A percentile compares a stretch with the other conserved stretches of the same genome.
Evolutionary conservation across 2,888 invertebrate genomes (phyloP).

Genomic region (Spatulosminthurus flaviceps): DNA sequence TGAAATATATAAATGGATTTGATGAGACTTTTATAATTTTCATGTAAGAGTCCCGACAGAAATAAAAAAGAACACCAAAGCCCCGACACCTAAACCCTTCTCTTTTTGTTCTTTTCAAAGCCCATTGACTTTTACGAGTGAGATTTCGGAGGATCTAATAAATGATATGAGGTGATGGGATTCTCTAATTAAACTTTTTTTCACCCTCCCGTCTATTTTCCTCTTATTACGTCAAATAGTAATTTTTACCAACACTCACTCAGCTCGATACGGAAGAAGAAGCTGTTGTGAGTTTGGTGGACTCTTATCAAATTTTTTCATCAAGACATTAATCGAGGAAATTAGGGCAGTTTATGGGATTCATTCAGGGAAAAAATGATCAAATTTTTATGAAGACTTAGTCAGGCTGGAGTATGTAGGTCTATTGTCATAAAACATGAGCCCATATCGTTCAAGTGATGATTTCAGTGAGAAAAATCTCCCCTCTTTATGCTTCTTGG

Average conservation of each 20-base stretch:
- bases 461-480: conserved; percentile 38
- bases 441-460: conserved; percentile 31
- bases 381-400: conserved; percentile 45
- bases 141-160: conserved; percentile 49
- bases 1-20: neutral
- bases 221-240: too few species aligned
- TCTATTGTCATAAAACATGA: conserved; percentile 29
- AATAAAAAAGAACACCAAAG: neutral
- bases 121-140: conserved; percentile 50
- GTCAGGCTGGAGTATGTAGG: too few species aligned
- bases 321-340: conserved; percentile 49
- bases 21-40: neutral
- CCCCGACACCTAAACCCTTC: conserved; percentile 16
- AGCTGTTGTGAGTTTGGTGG: neutral
- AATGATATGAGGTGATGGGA: conserved; percentile 50
- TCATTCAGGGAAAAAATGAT: conserved; percentile 46
- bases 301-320: conserved; percentile 48
- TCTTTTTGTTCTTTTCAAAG: conserved; percentile 35
- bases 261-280: too few species aligned
- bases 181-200: conserved; percentile 51
- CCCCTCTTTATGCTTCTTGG: conserved; percentile 34
- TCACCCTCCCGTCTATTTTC: neutral
- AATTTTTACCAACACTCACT: too few species aligned
- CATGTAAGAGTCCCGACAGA: neutral
- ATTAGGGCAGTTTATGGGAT: conserved; percentile 48